Evolutionary conservation across 2,113 vertebrate species (phyloP).

Genomic region (Antigone vipio): DNA sequence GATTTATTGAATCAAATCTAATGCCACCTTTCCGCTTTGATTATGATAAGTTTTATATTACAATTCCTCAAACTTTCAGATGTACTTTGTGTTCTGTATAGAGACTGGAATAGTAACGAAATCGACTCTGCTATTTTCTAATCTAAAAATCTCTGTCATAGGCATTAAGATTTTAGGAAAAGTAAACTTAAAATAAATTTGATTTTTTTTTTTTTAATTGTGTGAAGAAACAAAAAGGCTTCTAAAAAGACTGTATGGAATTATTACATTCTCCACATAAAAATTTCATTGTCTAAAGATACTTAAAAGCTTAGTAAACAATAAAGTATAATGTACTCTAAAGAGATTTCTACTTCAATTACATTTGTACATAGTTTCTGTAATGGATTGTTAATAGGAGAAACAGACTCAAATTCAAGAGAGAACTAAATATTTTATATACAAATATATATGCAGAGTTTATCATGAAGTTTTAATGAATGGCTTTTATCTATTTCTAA

Average conservation of each 20-base stretch:
- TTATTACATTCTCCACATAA: background rate
- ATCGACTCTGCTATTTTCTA: background rate
- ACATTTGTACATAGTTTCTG: background rate
- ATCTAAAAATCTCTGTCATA: background rate
- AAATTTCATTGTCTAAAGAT: background rate
- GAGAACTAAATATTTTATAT: background rate
- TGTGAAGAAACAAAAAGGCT: background rate
- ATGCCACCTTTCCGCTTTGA: background rate
- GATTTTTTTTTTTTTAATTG: background rate
- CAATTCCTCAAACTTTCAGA: background rate
- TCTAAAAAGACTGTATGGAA: background rate
- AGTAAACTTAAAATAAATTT: background rate
- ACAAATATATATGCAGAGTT: background rate
- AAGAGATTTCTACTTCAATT: background rate
- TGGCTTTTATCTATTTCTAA: background rate
- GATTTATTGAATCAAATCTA: background rate
- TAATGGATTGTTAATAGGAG: background rate
- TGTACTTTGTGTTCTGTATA: background rate
- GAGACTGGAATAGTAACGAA: background rate
- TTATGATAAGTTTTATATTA: background rate
- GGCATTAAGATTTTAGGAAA: background rate
- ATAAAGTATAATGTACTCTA: background rate
- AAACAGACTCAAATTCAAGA: background rate
- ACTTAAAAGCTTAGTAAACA: background rate
- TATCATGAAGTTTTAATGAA: background rate